A percentile compares a stretch with the other conserved stretches of the same genome.
These are phyloP conservation scores for Pontoporia blainvillei DNA, from an alignment of 2,113 vertebrate genomes.

Conservation along the genomic window DNA sequence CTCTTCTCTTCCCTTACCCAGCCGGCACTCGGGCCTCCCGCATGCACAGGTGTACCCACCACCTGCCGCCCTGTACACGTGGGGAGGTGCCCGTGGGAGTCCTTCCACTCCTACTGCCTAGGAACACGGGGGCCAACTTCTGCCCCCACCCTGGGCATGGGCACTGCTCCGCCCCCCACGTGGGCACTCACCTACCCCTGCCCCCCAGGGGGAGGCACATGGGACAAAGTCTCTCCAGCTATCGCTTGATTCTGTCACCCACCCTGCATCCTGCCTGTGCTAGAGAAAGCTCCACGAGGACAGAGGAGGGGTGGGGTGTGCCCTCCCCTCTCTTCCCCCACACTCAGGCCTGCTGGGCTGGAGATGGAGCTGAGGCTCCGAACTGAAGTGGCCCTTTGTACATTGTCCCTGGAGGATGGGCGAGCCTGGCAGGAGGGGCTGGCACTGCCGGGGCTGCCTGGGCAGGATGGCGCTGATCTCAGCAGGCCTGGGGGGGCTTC, in stretches of 20 bases:
- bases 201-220: fast-evolving
- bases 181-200: too few species aligned
- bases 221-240: background rate
- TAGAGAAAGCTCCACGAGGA: background rate
- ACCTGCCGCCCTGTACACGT: fast-evolving
- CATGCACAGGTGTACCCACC: fast-evolving
- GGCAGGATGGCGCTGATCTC: background rate
- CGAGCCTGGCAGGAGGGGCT: conserved; percentile 43
- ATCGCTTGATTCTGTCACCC: background rate
- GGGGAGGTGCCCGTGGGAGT: fast-evolving
- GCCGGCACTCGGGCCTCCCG: fast-evolving
- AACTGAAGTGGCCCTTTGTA: conserved; percentile 81
- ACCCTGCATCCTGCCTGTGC: background rate
- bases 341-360: conserved; percentile 28
- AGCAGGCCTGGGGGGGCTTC: background rate
- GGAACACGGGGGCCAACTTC: fast-evolving
- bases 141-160: fast-evolving
- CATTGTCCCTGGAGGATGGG: conserved; percentile 63
- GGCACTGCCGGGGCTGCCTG: conserved; percentile 23
- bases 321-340: background rate
- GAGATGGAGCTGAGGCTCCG: conserved; percentile 62
- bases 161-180: too few species aligned
- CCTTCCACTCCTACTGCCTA: background rate
- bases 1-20: background rate
- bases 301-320: background rate